Evolutionary conservation across 2,113 vertebrate genomes (phyloP), one percentile per base, ranked within the genome.

Genomic region (Smithornis capensis): DNA sequence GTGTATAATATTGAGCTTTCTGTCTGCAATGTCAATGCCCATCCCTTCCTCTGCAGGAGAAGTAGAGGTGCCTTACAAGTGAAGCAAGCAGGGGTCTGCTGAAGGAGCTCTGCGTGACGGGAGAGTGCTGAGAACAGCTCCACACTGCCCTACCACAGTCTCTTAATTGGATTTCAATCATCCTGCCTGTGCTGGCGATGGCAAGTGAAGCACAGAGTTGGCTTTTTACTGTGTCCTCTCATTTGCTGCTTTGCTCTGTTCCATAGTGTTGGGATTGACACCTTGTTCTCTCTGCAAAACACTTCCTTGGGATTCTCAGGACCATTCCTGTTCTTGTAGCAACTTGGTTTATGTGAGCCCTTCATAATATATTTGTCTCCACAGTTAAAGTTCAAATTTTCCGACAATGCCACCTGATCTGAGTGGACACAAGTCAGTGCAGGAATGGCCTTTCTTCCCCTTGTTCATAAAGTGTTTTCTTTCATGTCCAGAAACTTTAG

Each of bases 1-100:
- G 53, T 45, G 63, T 23, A 19, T n/a, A 56, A 49, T 4, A 6
- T 24, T 60, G 50, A 31, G 12, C 1, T 45, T 22, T 35, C 4
- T 17, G 6, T 27, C 19, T 50, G 25, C 80, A 35, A 87, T 35
- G 6, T 33, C 52, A n/a, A 44, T 52, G 40, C 35, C 14, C 14
- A 3, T 45, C 15, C 38, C 33, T 83, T 64, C 5, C 69, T 91
- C 52, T 35, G 68, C 86, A 97, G 96, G 92, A 94, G 15, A 73
- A 97, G 94, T 8, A 29, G 90, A 93, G 96, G 95, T 6, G 22
- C 90, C 49, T 87, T 97, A 68, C 73, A 33, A 2, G 13, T 96
- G 92, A 96, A 53, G 76, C 88, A 92, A 92, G 93, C 31, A 18
- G 96, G 94, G 4, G n/a, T 15, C 5, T 97, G 96, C 93, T 97